Conservation (phyloP, 2,113 vertebrate genomes). For the Hypomesus transpacificus region DNA sequence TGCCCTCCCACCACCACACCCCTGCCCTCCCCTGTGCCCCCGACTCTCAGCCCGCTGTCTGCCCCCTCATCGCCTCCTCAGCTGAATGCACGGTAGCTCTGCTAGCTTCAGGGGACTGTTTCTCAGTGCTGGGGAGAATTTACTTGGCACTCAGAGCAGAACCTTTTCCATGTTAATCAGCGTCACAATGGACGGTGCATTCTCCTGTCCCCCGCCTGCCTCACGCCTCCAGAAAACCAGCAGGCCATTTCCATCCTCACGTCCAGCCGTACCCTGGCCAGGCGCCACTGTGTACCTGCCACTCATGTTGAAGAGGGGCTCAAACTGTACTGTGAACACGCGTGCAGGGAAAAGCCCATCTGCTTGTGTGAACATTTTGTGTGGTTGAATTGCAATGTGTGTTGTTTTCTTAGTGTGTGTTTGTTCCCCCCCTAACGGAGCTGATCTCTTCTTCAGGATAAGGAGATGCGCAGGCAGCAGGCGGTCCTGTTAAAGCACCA, state of each 20-base stretch:
- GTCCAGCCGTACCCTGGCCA: constrained; percentile 14
- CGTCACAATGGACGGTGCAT: constrained; percentile 14
- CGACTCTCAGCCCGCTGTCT: background rate
- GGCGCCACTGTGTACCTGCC: constrained; percentile 5
- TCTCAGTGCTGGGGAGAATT: constrained; percentile 3
- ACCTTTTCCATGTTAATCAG: constrained; percentile 24
- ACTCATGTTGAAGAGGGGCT: constrained; percentile 23
- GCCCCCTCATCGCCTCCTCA: constrained; percentile 8
- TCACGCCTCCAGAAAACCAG: constrained; percentile 3
- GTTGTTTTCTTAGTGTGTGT: constrained; percentile 32
- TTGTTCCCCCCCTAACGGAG: constrained; percentile 17
- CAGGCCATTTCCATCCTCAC: constrained; percentile 18
- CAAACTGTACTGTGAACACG: constrained; percentile 10
- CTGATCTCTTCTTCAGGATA: constrained; percentile 77
- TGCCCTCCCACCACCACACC: background rate
- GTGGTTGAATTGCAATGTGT: constrained; percentile 9
- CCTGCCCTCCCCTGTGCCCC: background rate
- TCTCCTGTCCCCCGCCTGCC: background rate
- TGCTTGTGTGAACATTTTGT: constrained; percentile 22
- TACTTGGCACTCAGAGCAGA: constrained; percentile 9
- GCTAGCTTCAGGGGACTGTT: constrained; percentile 6
- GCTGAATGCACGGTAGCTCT: constrained; percentile 11
- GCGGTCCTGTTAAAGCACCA: constrained; percentile 91
- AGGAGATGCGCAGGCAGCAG: constrained; percentile 88
- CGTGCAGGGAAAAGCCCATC: constrained; percentile 1